Percentiles rank a stretch among this genome's conserved stretches.
Evolutionary conservation across 2,888 invertebrate species (phyloP).

Genomic region (Acrocyrtus sp.): DNA sequence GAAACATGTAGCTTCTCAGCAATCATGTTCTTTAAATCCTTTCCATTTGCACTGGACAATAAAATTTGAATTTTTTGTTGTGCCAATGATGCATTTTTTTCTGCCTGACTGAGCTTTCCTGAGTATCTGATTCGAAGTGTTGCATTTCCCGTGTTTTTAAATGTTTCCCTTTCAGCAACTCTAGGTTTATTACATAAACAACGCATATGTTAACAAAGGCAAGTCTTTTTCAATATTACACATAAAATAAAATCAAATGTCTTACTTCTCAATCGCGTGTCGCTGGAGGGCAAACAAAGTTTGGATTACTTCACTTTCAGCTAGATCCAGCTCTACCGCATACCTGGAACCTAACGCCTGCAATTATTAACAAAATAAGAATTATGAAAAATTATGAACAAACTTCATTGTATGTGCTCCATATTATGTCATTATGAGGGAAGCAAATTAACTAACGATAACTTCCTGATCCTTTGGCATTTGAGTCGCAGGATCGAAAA

Average conservation of each 20-base stretch:
- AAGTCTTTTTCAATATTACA: too few species aligned
- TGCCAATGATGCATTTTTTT: slow-evolving; percentile 54
- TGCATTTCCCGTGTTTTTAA: slow-evolving; percentile 77
- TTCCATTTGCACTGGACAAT: slow-evolving; percentile 69
- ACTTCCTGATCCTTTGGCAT: slow-evolving; percentile 67
- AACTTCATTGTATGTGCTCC: not conserved
- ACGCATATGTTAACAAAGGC: not conserved
- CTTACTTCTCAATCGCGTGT: slow-evolving; percentile 74
- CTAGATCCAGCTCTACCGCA: slow-evolving; percentile 70
- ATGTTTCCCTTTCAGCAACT: slow-evolving; percentile 76
- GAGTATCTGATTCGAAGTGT: slow-evolving; percentile 77
- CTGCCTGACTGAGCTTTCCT: slow-evolving; percentile 66
- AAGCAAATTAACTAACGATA: slow-evolving; percentile 67
- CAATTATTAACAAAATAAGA: too few species aligned
- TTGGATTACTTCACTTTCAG: slow-evolving; percentile 69
- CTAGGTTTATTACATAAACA: slow-evolving; percentile 64
- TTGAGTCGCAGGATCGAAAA: slow-evolving; percentile 70
- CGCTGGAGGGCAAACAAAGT: slow-evolving; percentile 74
- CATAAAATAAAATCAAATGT: not conserved
- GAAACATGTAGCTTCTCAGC: slow-evolving; percentile 64
- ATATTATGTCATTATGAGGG: not conserved
- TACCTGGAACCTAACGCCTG: slow-evolving; percentile 76
- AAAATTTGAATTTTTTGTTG: slow-evolving; percentile 71
- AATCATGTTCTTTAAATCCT: slow-evolving; percentile 71
- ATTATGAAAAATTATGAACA: not conserved